phyloP scores from a whole-genome alignment of 1,140 invertebrate genomes.

The Drosophila parabipectinata region DNA sequence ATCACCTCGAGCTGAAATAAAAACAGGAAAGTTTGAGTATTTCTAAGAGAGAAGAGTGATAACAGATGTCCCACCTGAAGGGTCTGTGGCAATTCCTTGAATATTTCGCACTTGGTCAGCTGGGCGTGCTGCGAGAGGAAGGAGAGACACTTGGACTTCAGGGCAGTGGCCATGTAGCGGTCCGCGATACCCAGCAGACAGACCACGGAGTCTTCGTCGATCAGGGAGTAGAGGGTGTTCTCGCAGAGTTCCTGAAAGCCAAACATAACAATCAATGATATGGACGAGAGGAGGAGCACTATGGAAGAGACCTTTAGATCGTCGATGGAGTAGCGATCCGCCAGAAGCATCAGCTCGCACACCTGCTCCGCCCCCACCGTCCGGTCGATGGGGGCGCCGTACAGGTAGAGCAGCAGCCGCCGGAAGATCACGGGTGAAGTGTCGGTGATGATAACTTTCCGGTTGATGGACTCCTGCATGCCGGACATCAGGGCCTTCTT shows the following conservation, averaged over 20 bases:
- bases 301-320: slow-evolving; percentile 66
- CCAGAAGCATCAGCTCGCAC: slow-evolving; percentile 87
- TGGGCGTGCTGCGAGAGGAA: slow-evolving; percentile 86
- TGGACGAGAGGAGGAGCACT: too few relatives aligned
- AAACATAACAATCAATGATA: neutral
- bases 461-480: slow-evolving; percentile 89
- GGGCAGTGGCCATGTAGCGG: slow-evolving; percentile 86
- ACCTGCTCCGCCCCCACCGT: slow-evolving; percentile 86
- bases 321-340: slow-evolving; percentile 84
- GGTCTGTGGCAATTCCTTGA: slow-evolving; percentile 87
- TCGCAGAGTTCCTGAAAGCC: slow-evolving; percentile 86
- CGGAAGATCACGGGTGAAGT: slow-evolving; percentile 87
- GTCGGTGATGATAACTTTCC: slow-evolving; percentile 89
- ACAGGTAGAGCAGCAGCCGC: slow-evolving; percentile 88
- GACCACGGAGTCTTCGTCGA: slow-evolving; percentile 88
- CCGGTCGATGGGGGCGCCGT: slow-evolving; percentile 86
- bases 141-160: slow-evolving; percentile 86
- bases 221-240: slow-evolving; percentile 85
- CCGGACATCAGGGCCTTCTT: slow-evolving; percentile 88
- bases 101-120: slow-evolving; percentile 87
- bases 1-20: slow-evolving; percentile 68
- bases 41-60: neutral
- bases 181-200: slow-evolving; percentile 88
- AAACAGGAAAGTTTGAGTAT: neutral
- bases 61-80: slow-evolving; percentile 84